Evolutionary conservation across 2,797 vertebrate genomes (phyloP), one percentile per base, ranked within the genome.

Genomic region (Mergus octosetaceus): DNA sequence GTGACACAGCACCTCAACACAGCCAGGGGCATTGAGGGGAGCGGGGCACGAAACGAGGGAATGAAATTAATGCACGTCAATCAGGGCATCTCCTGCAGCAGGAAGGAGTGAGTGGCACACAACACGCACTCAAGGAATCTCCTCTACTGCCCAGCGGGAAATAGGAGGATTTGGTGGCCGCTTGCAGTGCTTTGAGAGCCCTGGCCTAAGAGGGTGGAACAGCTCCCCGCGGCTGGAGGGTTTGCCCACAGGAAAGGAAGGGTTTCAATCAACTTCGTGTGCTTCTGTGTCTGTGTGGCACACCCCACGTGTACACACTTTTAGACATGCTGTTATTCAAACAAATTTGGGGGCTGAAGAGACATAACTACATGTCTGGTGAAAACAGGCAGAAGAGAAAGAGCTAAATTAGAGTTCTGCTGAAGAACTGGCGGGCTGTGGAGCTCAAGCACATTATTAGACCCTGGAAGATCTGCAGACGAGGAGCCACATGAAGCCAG

Each of bases 251-350:
- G 51, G 41, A 38, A 56, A 66, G n/a, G 19, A 70, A 15, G 32
- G 5, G 22, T 93, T 77, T 17, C 60, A 53, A 12, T 25, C 53
- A 24, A 5, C 5, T 49, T 10, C 8, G 13, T 53, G 70, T 84
- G 41, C 11, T 3, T 0, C 0, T 28, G 69, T 53, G 13, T 24
- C 27, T 85, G 58, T 43, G 30, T 62, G 38, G 62, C 32, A 51
- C 38, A 27, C 8, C 25, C 28, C 21, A 0, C 1, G 5, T 17
- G 9, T 13, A 4, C 16, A 51, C 0, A 13, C 10, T 49, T 66
- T 38, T 66, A 73, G 51, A 34, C 45, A 17, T 71, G 3, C 19
- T 87, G 51, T 17, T 51, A 25, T 84, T 49, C 65, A 60, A 54
- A 47, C 10, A 47, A 30, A 32, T 39, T 24, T 34, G 47, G 74